Evolutionary conservation across 2,888 invertebrate species (phyloP), one percentile per base, ranked within the genome.

Genomic region (Plagodis dolabraria): DNA sequence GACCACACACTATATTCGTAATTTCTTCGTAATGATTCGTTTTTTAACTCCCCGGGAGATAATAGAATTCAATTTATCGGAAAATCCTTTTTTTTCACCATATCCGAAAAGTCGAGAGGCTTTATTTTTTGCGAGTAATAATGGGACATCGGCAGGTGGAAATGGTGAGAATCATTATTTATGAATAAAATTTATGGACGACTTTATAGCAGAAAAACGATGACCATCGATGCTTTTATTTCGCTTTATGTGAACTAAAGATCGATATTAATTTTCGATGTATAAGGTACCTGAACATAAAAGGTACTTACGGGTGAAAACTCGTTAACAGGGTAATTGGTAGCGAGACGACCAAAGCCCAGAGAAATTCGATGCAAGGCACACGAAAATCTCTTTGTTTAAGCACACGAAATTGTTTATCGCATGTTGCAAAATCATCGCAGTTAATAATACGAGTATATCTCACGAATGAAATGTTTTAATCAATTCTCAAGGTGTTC

Each of bases 41-140:
- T n/a, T n/a, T n/a, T n/a, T n/a, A n/a, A 65, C 52, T 50, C 42
- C 53, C 51, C 22, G 33, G 54, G 53, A 60, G 63, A 70, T 68
- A 70, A 70, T 63, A 63, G 68, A 64, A 67, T 68, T 68, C 70
- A 70, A 70, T 70, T 68, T 70, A 65, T 64, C 10, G 63, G 70
- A 65, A 65, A 67, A 68, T 67, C 64, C 61, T 62, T 48, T 59
- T 63, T 63, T 66, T 62, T 57, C 50, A 45, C 47, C 53, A 48
- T 42, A 12, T 12, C 43, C 43, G 12, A 10, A 40, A 10, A 40
- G 40, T 8, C 51, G 7, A 33, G 45, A 50, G 36, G n/a, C 51
- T 49, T 60, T 51, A 47, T 56, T 56, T 60, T 40, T 40, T 40
- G 8, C 22, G 57, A 52, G 45, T 22, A 63, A 64, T 66, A 63